Percentiles rank a stretch among this genome's conserved stretches.
Conservation (phyloP, 2,113 vertebrate genomes). For the Salvelinus fontinalis region DNA sequence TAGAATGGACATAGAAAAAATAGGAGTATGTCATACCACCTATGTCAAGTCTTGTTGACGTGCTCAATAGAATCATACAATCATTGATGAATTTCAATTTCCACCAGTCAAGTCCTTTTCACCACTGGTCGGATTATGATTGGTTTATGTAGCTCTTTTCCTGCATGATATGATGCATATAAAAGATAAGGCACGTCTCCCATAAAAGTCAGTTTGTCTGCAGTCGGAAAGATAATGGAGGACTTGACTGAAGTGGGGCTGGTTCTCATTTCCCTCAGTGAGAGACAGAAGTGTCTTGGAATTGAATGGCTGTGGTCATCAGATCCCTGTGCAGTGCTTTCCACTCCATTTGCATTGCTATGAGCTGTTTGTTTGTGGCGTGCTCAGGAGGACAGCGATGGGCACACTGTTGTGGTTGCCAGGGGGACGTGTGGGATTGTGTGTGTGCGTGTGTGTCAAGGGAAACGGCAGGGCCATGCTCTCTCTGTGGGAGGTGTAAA, state of each 20-base stretch:
- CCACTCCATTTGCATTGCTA: constrained; percentile 73
- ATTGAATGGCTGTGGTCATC: constrained; percentile 63
- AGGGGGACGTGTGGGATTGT: constrained; percentile 41
- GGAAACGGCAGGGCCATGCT: constrained; percentile 67
- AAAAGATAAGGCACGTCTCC: constrained; percentile 24
- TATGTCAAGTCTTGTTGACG: constrained; percentile 53
- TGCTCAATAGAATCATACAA: constrained; percentile 23
- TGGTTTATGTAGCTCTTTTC: constrained; percentile 64
- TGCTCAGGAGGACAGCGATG: constrained; percentile 62
- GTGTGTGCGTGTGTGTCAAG: constrained; percentile 21
- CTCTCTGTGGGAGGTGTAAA: constrained; percentile 75
- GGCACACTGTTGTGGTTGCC: constrained; percentile 54
- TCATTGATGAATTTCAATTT: constrained; percentile 57
- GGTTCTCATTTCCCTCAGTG: constrained; percentile 61
- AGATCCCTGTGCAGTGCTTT: constrained; percentile 65
- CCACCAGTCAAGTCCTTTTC: constrained; percentile 27
- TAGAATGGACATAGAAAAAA: constrained; percentile 49
- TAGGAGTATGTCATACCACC: constrained; percentile 49
- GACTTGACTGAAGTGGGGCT: constrained; percentile 54
- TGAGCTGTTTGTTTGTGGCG: constrained; percentile 67
- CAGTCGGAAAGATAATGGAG: constrained; percentile 56
- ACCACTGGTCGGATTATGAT: constrained; percentile 47
- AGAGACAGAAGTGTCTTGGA: constrained; percentile 26
- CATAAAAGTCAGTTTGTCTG: constrained; percentile 32
- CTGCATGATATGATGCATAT: constrained; percentile 25